phyloP scores from a whole-genome alignment of 2,797 vertebrate species.

The Etheostoma nigrum region DNA sequence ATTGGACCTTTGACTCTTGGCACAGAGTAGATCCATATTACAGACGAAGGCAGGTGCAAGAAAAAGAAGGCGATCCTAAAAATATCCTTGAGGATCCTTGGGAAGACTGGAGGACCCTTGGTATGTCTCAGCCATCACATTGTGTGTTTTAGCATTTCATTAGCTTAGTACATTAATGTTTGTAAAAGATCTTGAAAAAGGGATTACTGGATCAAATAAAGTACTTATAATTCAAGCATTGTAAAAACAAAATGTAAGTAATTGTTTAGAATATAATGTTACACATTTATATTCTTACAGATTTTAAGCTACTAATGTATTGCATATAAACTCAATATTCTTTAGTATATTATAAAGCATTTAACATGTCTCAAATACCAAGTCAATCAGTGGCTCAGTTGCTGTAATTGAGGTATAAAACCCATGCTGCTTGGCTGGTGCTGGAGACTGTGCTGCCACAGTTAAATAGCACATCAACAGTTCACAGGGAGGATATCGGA shows the following conservation, averaged over 20 bases:
- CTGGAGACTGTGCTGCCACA: constrained; percentile 55
- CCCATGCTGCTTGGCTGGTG: constrained; percentile 24
- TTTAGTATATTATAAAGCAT: constrained; percentile 15
- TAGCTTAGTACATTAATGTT: neutral
- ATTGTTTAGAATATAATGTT: neutral
- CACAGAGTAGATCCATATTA: constrained; percentile 86
- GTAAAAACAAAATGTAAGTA: neutral
- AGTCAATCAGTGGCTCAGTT: constrained; percentile 42
- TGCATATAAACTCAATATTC: neutral
- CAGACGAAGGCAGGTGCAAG: constrained; percentile 91
- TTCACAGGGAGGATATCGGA: constrained; percentile 65
- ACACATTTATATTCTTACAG: neutral
- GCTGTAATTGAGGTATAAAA: constrained; percentile 61
- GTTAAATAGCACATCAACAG: constrained; percentile 71
- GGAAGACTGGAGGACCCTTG: constrained; percentile 65
- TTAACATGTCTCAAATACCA: constrained; percentile 51
- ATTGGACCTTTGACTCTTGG: constrained; percentile 83
- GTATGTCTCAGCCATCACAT: constrained; percentile 49
- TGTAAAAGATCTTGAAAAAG: neutral
- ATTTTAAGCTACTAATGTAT: neutral
- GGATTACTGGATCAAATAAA: neutral
- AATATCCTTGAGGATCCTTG: constrained; percentile 87
- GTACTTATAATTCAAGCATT: neutral
- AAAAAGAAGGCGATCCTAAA: constrained; percentile 88
- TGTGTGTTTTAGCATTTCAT: constrained; percentile 13